Evolutionary conservation across 2,797 vertebrate species (phyloP).

Genomic region (Ambastaia sidthimunki): DNA sequence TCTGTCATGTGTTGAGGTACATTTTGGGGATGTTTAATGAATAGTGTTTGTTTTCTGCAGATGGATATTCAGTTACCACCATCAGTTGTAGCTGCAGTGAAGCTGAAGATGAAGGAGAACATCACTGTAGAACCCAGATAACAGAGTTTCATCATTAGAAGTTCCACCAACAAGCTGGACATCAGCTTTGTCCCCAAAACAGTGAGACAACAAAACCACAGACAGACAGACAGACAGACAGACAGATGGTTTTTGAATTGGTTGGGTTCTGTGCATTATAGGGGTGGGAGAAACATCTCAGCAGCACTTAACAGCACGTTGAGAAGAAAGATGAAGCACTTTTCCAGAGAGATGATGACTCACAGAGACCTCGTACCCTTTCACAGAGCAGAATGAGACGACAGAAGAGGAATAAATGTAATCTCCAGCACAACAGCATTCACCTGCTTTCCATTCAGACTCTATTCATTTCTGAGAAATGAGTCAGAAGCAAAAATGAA

Average conservation of each 20-base stretch:
- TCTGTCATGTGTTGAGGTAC: not conserved
- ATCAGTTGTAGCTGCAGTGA: conserved; percentile 4
- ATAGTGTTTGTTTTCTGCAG: conserved; percentile 16
- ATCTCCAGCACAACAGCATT: not conserved
- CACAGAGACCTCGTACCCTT: conserved; percentile 78
- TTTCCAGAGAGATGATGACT: conserved; percentile 67
- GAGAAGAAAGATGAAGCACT: conserved; percentile 68
- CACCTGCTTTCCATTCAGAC: not conserved
- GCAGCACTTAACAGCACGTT: conserved; percentile 68
- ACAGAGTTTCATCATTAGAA: conserved; percentile 66
- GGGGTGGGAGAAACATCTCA: conserved; percentile 76
- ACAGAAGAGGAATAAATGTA: conserved; percentile 16
- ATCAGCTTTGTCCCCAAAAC: conserved; percentile 76
- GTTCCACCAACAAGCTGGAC: conserved; percentile 68
- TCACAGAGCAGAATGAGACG: conserved; percentile 55
- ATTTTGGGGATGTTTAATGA: not conserved
- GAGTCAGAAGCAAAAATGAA: not conserved
- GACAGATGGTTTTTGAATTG: not conserved
- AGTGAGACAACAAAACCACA: conserved; percentile 64
- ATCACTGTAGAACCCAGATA: conserved; percentile 72
- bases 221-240: not conserved
- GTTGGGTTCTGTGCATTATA: conserved; percentile 62
- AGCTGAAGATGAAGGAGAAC: conserved; percentile 53
- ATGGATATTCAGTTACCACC: not conserved
- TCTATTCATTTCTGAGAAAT: not conserved